phyloP scores from a whole-genome alignment of 2,113 vertebrate species.

The Lates calcarifer region DNA sequence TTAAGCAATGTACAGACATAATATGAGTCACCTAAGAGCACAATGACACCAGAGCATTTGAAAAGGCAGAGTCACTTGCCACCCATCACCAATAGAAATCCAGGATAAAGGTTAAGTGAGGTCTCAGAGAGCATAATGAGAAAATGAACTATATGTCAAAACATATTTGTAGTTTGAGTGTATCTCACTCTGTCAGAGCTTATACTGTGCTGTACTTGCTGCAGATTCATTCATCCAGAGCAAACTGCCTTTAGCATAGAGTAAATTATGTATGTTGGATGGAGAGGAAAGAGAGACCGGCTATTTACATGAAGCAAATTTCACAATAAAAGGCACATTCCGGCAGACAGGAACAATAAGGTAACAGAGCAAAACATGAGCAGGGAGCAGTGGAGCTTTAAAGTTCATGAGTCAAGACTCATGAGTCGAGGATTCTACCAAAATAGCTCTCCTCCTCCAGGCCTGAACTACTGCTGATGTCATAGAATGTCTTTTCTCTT shows the following conservation, averaged over 20 bases:
- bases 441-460: slow-evolving; percentile 70
- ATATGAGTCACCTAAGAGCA: slow-evolving; percentile 33
- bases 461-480: slow-evolving; percentile 70
- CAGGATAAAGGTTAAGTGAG: slow-evolving; percentile 12
- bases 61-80: background rate
- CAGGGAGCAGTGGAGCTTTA: slow-evolving; percentile 12
- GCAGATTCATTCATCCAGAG: slow-evolving; percentile 28
- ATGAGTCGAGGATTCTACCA: slow-evolving; percentile 47
- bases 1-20: slow-evolving; percentile 35
- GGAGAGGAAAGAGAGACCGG: background rate
- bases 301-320: slow-evolving; percentile 8
- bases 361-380: background rate
- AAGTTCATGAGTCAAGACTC: slow-evolving; percentile 45
- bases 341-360: slow-evolving; percentile 16
- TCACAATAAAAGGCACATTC: slow-evolving; percentile 17
- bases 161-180: slow-evolving; percentile 30
- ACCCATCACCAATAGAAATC: background rate
- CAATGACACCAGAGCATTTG: slow-evolving; percentile 1
- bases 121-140: background rate
- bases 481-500: slow-evolving; percentile 38
- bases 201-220: too few relatives aligned
- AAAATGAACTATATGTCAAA: slow-evolving; percentile 23
- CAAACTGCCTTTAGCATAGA: slow-evolving; percentile 44
- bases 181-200: background rate
- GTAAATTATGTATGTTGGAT: slow-evolving; percentile 61